phyloP scores from a whole-genome alignment of 2,888 invertebrate species.

The Entomobrya proxima region DNA sequence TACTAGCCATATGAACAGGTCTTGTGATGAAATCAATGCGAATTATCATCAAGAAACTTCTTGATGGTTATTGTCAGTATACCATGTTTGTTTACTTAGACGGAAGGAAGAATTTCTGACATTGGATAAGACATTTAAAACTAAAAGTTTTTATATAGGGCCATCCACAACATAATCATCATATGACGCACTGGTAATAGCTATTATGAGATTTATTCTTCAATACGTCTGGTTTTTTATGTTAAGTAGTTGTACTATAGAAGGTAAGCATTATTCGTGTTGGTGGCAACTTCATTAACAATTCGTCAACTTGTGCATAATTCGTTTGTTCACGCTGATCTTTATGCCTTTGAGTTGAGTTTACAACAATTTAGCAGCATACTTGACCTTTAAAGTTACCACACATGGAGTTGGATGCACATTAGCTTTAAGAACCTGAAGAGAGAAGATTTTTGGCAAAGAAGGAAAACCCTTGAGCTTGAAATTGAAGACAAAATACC shows the following conservation, averaged over 20 bases:
- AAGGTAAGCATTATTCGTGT: no score
- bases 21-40: no score
- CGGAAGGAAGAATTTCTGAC: conserved; percentile 24
- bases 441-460: neutral
- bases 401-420: neutral
- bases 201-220: no score
- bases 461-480: neutral
- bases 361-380: neutral
- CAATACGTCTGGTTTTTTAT: no score
- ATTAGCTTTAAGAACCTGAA: neutral
- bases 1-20: no score
- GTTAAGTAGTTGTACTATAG: no score
- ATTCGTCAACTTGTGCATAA: neutral
- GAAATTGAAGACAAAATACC: neutral
- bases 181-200: neutral
- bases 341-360: neutral
- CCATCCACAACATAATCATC: neutral
- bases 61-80: neutral
- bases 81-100: neutral
- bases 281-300: no score
- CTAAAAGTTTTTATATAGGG: neutral
- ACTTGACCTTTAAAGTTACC: conserved; percentile 33
- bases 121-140: conserved; percentile 26
- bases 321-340: neutral
- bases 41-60: neutral